Base-by-base conservation (phyloP, 2,888 invertebrate genomes). In the Mesodorylaimus sp. region DNA sequence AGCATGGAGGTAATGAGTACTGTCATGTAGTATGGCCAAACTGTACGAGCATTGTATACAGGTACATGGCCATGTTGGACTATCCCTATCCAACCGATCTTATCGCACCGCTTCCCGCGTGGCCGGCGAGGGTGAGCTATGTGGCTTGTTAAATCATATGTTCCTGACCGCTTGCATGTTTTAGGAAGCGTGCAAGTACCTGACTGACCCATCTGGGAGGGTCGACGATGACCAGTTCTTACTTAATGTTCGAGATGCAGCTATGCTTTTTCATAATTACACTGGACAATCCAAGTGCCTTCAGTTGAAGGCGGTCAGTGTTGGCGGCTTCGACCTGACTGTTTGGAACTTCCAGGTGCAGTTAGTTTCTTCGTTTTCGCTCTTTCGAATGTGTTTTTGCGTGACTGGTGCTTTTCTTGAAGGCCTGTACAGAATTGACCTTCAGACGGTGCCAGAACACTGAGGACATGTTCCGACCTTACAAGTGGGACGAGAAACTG, bases 361-460 rank as follows among this genome's bases (percentile, higher is more conserved):
- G 29, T 39, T n/a, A n/a, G n/a, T n/a, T n/a, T n/a, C n/a, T n/a
- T n/a, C 32, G 32, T 7, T 32, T 32, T 10, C 16, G 10, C 7
- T 10, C 32, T 32, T 10, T 32, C 7, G 32, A 32, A 7, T 7
- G 10, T 32, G 10, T 32, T 16, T 32, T 16, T 32, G 32, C 32
- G 32, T 7, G 16, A 32, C 16, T 10, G 10, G 7, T 7, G 32
- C 32, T 32, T 10, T 10, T 32, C 41, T 47, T 50, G 47, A 71
- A 87, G 80, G 75, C 81, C 0, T 95, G 95, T 64, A 87, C 88
- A 25, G 93, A 97, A 70, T 87, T 95, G 83, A 80, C 89, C 52
- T 87, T 91, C 85, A 93, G 93, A 0, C n/a, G 47, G 28, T 51
- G 50, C 37, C 10, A 53, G 28, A 54, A 57, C 39, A 72, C 75